Evolutionary conservation across 2,113 vertebrate genomes (phyloP).

Genomic region (Percina caprodes): DNA sequence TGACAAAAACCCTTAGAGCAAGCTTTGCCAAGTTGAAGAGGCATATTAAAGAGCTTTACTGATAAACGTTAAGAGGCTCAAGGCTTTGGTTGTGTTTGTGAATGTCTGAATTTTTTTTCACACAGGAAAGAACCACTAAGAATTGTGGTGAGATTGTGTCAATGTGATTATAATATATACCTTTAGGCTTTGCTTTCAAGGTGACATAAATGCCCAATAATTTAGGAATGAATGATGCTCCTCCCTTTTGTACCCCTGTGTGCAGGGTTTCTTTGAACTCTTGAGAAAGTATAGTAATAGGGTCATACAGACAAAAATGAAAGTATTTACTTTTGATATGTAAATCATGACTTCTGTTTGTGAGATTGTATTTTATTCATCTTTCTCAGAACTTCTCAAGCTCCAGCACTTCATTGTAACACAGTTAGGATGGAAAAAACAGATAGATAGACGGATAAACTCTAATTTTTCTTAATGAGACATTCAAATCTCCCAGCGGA

Average conservation of each 20-base stretch:
- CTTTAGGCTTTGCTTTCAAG: slow-evolving; percentile 64
- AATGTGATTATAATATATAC: slow-evolving; percentile 75
- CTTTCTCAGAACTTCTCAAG: slow-evolving; percentile 17
- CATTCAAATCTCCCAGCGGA: slow-evolving; percentile 18
- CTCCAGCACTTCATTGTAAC: slow-evolving; percentile 17
- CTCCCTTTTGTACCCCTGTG: slow-evolving; percentile 38
- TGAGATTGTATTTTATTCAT: slow-evolving; percentile 45
- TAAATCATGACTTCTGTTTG: slow-evolving; percentile 53
- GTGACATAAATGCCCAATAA: slow-evolving; percentile 76
- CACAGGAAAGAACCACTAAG: slow-evolving; percentile 47
- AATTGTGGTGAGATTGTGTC: slow-evolving; percentile 70
- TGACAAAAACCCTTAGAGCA: slow-evolving; percentile 73
- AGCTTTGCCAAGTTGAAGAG: slow-evolving; percentile 75
- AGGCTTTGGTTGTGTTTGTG: slow-evolving; percentile 71
- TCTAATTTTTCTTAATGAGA: slow-evolving; percentile 10
- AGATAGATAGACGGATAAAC: background rate
- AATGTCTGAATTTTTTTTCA: slow-evolving; percentile 63
- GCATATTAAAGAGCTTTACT: slow-evolving; percentile 81
- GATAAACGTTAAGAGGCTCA: slow-evolving; percentile 82
- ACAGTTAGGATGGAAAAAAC: background rate
- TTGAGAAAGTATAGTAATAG: slow-evolving; percentile 41
- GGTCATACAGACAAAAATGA: slow-evolving; percentile 46
- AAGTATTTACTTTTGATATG: slow-evolving; percentile 54
- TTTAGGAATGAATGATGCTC: slow-evolving; percentile 64
- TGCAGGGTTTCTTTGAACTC: slow-evolving; percentile 53